Evolutionary conservation across 2,797 vertebrate genomes (phyloP).

Genomic region (Sebastes itinus): DNA sequence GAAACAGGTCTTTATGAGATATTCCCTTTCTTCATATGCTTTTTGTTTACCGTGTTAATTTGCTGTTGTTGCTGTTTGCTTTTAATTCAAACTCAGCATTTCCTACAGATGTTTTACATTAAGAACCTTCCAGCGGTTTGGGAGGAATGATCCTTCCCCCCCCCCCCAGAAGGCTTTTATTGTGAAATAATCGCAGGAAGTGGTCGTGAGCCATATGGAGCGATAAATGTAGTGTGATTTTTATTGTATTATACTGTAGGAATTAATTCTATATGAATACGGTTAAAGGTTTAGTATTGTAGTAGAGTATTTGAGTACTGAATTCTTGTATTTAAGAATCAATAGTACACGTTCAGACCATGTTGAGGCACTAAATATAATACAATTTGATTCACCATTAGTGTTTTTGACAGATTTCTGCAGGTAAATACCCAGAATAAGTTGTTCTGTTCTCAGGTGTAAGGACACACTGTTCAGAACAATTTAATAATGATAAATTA

Average conservation of each 20-base stretch:
- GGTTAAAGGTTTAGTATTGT: neutral
- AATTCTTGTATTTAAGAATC: neutral
- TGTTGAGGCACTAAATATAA: neutral
- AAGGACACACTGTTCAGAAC: neutral
- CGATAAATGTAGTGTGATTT: neutral
- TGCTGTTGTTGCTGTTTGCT: neutral
- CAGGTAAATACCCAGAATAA: neutral
- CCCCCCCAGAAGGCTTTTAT: neutral
- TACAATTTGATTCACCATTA: neutral
- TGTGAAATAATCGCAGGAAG: slow-evolving; percentile 1
- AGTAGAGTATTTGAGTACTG: neutral
- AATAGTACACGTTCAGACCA: neutral
- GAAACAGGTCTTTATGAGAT: neutral
- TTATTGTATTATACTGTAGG: neutral
- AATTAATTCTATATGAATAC: too few relatives aligned
- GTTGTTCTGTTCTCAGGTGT: neutral
- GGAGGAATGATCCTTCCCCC: neutral
- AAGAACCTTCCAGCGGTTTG: neutral
- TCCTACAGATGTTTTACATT: slow-evolving; percentile 39
- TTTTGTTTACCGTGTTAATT: neutral
- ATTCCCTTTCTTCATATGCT: neutral
- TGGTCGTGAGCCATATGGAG: neutral
- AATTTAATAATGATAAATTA: neutral
- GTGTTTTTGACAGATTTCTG: neutral
- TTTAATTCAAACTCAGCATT: slow-evolving; percentile 13